Base-by-base conservation (phyloP, 2,888 invertebrate genomes). In the Campoletis raptor region DNA sequence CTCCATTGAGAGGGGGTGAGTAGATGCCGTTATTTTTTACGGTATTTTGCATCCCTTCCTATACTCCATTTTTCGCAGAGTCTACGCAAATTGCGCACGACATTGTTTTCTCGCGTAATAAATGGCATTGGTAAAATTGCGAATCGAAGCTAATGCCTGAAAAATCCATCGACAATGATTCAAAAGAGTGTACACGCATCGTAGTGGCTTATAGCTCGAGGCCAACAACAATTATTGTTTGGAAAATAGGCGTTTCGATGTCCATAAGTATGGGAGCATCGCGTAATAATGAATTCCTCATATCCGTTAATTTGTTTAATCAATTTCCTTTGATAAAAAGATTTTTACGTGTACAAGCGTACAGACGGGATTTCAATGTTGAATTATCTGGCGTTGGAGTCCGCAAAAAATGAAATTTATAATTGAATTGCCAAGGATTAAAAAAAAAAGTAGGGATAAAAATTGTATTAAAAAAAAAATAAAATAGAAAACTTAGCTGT, bases 101-200 rank as follows among this genome's bases (percentile, higher is more conserved):
- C 87, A 86, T 86, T 86, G 82, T 90, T 88, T 91, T 87, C 84
- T 72, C 88, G 64, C 84, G 84, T 89, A 89, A 90, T 87, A 89
- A 90, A 90, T 89, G 89, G 86, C 85, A 90, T 90, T 88, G 88
- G 89, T 81, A 88, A 89, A 90, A 83, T 87, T 84, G 89, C 77
- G 73, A 85, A 87, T 86, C 81, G 88, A 57, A 76, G 73, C 73
- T 81, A 88, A 87, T 88, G 80, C 74, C 84, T 84, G 82, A 88
- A 89, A 87, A 87, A 88, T 89, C 74, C 52, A 77, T 73, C 24
- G 69, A 67, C 40, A 64, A 64, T 82, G 76, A 70, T 82, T 76
- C 69, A 77, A 77, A 61, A 70, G 76, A 24, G 48, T 4, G 52
- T 21, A 21, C 48, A 64, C 61, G 37, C 40, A 48, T 40, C 52